Percentiles rank a stretch among this genome's conserved stretches.
Conservation (phyloP, 2,113 vertebrate species). For the Maccullochella peelii region DNA sequence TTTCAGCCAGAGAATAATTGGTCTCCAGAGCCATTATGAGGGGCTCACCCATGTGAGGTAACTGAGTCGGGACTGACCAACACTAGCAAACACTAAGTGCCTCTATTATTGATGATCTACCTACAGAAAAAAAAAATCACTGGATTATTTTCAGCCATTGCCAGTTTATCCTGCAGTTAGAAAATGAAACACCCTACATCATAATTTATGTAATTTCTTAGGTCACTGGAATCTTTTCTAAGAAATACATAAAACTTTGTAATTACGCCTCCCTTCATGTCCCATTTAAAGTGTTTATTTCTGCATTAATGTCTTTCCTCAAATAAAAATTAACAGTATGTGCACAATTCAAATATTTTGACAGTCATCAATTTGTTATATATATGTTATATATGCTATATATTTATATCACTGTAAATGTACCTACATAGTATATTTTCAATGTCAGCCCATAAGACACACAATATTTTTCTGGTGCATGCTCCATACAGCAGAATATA, state of each 20-base stretch:
- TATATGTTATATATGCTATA: too few relatives aligned
- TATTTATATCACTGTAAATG: background rate
- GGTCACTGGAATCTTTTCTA: constrained; percentile 9
- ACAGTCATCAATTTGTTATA: constrained; percentile 15
- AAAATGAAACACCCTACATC: constrained; percentile 26
- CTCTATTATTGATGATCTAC: constrained; percentile 66
- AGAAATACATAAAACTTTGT: constrained; percentile 6
- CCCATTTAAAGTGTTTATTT: background rate
- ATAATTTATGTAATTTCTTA: constrained; percentile 25
- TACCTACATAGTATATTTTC: background rate
- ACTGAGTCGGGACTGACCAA: constrained; percentile 66
- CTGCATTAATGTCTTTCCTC: background rate
- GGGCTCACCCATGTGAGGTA: constrained; percentile 60
- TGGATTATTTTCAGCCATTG: constrained; percentile 30
- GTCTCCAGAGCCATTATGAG: constrained; percentile 68
- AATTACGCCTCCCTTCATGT: constrained; percentile 5
- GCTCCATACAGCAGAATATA: constrained; percentile 2
- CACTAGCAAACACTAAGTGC: constrained; percentile 45
- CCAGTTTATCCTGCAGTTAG: constrained; percentile 34
- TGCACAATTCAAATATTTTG: constrained; percentile 24
- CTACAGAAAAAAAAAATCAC: constrained; percentile 27
- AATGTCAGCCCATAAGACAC: background rate
- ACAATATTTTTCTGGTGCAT: constrained; percentile 1
- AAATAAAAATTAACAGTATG: background rate
- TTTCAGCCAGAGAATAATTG: constrained; percentile 77